Evolutionary conservation across 2,888 invertebrate species (phyloP).

Genomic region (Caenorhabditis wallacei): DNA sequence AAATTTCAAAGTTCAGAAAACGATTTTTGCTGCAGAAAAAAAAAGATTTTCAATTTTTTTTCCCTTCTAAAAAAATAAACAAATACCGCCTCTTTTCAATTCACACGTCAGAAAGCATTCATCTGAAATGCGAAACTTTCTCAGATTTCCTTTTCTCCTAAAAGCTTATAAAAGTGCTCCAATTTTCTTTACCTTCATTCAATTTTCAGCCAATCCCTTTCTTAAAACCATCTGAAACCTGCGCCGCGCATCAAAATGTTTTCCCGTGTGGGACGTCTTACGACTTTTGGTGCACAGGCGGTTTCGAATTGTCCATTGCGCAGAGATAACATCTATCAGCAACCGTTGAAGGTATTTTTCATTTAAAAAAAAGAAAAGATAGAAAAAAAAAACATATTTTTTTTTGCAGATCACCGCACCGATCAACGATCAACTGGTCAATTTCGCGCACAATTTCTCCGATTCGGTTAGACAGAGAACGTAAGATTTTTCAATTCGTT

Average conservation of each 20-base stretch:
- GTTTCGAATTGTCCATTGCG: slow-evolving; percentile 63
- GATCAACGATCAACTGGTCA: slow-evolving; percentile 52
- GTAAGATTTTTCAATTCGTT: slow-evolving; percentile 37
- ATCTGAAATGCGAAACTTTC: slow-evolving; percentile 19
- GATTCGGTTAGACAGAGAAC: slow-evolving; percentile 59
- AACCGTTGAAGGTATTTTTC: slow-evolving; percentile 49
- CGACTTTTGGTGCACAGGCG: slow-evolving; percentile 66
- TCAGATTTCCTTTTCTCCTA: slow-evolving; percentile 4
- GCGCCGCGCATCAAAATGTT: slow-evolving; percentile 47
- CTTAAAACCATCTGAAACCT: not conserved
- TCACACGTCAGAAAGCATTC: not conserved
- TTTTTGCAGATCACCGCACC: slow-evolving; percentile 49
- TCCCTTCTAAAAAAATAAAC: not conserved
- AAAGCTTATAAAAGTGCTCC: not conserved
- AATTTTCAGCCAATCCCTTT: slow-evolving; percentile 19
- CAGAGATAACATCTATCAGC: slow-evolving; percentile 58
- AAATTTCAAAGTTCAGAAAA: not conserved
- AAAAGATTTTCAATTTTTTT: not conserved
- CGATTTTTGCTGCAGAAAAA: not conserved
- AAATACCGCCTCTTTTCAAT: not conserved
- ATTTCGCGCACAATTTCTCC: slow-evolving; percentile 61
- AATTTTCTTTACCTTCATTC: not conserved
- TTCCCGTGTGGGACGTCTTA: slow-evolving; percentile 66
- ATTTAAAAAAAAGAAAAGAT: not conserved
- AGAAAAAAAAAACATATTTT: not conserved